phyloP scores from a whole-genome alignment of 2,113 vertebrate genomes.

The Rhinichthys klamathensis region DNA sequence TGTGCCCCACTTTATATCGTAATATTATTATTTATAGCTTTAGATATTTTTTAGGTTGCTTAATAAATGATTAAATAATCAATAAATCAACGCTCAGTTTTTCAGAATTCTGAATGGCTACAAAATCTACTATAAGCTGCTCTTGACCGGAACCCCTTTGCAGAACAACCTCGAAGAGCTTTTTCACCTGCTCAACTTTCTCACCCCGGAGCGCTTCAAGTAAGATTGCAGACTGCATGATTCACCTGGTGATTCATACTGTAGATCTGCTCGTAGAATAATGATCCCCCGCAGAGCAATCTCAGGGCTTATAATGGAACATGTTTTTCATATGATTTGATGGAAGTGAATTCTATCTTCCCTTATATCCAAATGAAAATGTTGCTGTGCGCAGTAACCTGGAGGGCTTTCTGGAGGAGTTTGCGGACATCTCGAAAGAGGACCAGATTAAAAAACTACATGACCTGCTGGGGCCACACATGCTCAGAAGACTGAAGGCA shows the following conservation, averaged over 20 bases:
- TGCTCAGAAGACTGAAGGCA: slow-evolving; percentile 92
- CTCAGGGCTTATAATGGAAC: background rate
- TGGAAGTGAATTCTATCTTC: background rate
- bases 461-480: slow-evolving; percentile 94
- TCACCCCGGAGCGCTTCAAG: slow-evolving; percentile 97
- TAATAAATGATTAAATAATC: background rate
- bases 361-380: slow-evolving; percentile 3
- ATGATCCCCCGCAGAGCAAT: slow-evolving; percentile 18
- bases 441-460: slow-evolving; percentile 99
- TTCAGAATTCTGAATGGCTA: slow-evolving; percentile 97
- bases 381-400: slow-evolving; percentile 83
- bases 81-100: slow-evolving; percentile 77
- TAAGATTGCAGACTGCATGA: slow-evolving; percentile 69
- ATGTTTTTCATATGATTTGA: background rate
- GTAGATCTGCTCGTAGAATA: slow-evolving; percentile 9
- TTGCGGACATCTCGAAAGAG: slow-evolving; percentile 98
- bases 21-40: background rate
- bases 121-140: slow-evolving; percentile 98
- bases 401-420: slow-evolving; percentile 98
- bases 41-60: background rate
- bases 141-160: slow-evolving; percentile 94
- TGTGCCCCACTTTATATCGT: background rate
- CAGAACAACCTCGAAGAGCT: slow-evolving; percentile 99
- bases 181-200: slow-evolving; percentile 97
- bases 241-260: slow-evolving; percentile 32